Evolutionary conservation across 2,113 vertebrate genomes (phyloP).

Genomic region (Herpetotheres cachinnans): DNA sequence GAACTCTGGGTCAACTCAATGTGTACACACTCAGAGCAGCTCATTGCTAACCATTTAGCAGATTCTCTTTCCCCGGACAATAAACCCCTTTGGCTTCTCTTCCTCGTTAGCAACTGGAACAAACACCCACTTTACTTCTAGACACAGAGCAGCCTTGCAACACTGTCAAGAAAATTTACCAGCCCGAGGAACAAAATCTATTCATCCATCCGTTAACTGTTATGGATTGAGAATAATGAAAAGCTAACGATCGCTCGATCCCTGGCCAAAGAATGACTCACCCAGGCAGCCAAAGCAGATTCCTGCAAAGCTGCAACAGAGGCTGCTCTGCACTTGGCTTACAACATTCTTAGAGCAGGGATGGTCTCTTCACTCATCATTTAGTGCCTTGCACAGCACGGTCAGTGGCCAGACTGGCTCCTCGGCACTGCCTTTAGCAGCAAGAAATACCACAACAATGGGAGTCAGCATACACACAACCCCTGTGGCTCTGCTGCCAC

Average conservation of each 20-base stretch:
- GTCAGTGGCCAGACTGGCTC: background rate
- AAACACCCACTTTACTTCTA: conserved; percentile 27
- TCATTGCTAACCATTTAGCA: background rate
- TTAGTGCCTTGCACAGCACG: background rate
- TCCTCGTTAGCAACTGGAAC: conserved; percentile 48
- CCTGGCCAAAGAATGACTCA: conserved; percentile 47
- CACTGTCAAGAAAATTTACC: conserved; percentile 51
- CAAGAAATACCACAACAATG: background rate
- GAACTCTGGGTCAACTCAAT: conserved; percentile 14
- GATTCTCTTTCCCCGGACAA: conserved; percentile 3
- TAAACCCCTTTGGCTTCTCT: conserved; percentile 10
- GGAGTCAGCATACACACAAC: background rate
- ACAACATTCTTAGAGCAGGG: background rate
- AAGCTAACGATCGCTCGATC: background rate
- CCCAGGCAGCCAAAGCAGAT: conserved; percentile 3
- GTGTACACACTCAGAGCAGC: background rate
- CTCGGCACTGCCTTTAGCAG: background rate
- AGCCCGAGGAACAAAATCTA: background rate
- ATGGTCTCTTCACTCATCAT: background rate
- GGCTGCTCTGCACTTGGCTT: background rate
- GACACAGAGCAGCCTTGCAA: conserved; percentile 27
- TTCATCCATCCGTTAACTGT: conserved; percentile 25
- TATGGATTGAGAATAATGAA: conserved; percentile 35
- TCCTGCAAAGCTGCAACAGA: background rate
- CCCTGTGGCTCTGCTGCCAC: background rate